Conservation (phyloP, 2,113 vertebrate genomes). For the Crotophaga sulcirostris region DNA sequence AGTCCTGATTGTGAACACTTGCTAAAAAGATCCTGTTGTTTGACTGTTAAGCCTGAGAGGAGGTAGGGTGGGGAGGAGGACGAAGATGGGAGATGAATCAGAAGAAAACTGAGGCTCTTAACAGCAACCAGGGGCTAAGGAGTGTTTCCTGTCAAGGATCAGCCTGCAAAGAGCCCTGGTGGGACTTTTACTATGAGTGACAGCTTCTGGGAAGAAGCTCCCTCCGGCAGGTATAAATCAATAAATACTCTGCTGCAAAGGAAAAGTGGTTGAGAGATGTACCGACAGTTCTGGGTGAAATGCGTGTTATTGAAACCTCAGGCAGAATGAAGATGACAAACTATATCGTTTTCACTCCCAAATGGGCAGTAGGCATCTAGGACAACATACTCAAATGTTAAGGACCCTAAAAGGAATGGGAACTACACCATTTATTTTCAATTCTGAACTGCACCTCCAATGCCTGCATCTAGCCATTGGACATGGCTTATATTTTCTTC, state of each 20-base stretch:
- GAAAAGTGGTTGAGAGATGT: not conserved
- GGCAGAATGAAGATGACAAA: not conserved
- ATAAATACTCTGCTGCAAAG: not conserved
- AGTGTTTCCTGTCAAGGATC: not conserved
- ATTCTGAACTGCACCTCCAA: not conserved
- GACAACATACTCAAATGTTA: not conserved
- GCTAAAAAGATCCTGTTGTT: not conserved
- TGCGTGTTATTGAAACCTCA: not conserved
- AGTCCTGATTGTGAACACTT: not conserved
- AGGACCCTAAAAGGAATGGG: not conserved
- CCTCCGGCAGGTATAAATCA: not conserved
- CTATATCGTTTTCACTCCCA: not conserved
- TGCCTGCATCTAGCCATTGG: not conserved
- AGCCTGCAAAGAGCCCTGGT: not conserved
- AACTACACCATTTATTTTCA: not conserved
- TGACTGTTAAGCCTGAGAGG: not conserved
- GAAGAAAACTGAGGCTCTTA: not conserved
- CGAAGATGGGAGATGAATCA: not conserved
- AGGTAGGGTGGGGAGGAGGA: not conserved
- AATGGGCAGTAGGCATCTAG: not conserved
- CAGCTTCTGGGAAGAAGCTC: constrained; percentile 21
- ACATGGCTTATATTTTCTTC: not conserved
- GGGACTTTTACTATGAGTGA: not conserved
- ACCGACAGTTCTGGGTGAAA: not conserved
- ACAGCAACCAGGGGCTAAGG: not conserved